Percentiles rank a stretch among this genome's conserved stretches.
Conservation (phyloP, 2,797 vertebrate genomes). For the Channallabes apus region DNA sequence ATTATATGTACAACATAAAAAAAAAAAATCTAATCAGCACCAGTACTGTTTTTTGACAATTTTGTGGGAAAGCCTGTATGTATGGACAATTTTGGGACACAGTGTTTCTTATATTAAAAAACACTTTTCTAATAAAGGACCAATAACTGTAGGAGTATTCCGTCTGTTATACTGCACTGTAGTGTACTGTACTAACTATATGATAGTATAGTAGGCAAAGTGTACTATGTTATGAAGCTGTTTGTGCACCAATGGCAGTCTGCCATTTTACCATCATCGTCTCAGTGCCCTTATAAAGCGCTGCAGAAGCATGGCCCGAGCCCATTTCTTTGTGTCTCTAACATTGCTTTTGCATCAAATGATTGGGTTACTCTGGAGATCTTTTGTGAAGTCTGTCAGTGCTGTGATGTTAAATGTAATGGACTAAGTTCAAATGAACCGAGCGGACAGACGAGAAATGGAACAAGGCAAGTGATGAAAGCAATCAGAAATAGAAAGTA, state of each 20-base stretch:
- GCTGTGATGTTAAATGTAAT: constrained; percentile 9
- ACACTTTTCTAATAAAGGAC: neutral
- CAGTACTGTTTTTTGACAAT: too few relatives aligned
- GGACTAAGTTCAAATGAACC: constrained; percentile 12
- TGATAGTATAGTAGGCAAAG: neutral
- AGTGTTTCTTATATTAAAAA: too few relatives aligned
- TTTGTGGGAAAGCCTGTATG: too few relatives aligned
- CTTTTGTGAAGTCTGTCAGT: neutral
- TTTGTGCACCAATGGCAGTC: neutral
- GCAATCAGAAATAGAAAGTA: constrained; percentile 22
- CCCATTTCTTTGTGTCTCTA: constrained; percentile 4
- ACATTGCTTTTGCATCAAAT: neutral
- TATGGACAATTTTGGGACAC: too few relatives aligned
- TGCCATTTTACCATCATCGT: constrained; percentile 21
- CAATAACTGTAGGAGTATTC: neutral
- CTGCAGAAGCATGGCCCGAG: neutral
- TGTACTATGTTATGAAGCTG: neutral
- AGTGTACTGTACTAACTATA: neutral
- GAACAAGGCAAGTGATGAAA: constrained; percentile 31
- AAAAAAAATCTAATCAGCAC: too few relatives aligned
- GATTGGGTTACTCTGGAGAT: neutral
- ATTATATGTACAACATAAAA: too few relatives aligned
- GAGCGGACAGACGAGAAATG: constrained; percentile 13
- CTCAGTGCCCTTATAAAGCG: neutral
- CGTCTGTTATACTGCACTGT: neutral